These are phyloP conservation scores for Cephus spinipes DNA, from an alignment of 2,888 invertebrate species.

Conservation along the genomic window DNA sequence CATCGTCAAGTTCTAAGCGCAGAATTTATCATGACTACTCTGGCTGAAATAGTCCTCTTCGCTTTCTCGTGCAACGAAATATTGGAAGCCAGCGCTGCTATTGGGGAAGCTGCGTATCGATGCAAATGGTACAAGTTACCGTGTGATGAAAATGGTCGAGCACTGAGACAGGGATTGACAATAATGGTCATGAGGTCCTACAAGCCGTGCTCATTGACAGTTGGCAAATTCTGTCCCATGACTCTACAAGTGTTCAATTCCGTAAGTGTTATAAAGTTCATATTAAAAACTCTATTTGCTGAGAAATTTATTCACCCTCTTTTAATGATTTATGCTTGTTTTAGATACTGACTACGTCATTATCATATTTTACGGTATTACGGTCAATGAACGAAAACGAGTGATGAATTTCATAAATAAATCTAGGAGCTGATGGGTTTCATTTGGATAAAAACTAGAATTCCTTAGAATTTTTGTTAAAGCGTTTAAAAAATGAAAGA, in stretches of 20 bases:
- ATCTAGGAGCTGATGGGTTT: too few relatives aligned
- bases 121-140: slow-evolving; percentile 19
- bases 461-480: too few relatives aligned
- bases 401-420: too few relatives aligned
- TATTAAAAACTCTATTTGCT: too few relatives aligned
- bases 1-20: too few relatives aligned
- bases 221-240: slow-evolving; percentile 36
- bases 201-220: slow-evolving; percentile 32
- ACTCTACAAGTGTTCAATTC: slow-evolving; percentile 35
- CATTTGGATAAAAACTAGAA: too few relatives aligned
- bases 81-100: slow-evolving; percentile 19
- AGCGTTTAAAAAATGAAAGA: too few relatives aligned
- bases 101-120: slow-evolving; percentile 23
- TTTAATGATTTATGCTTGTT: too few relatives aligned
- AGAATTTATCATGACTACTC: neutral
- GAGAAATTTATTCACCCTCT: too few relatives aligned
- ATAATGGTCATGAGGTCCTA: slow-evolving; percentile 29
- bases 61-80: slow-evolving; percentile 34
- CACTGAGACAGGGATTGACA: slow-evolving; percentile 28
- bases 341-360: neutral
- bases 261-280: neutral
- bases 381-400: too few relatives aligned
- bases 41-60: slow-evolving; percentile 27
- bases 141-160: neutral
- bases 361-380: too few relatives aligned